These are phyloP conservation scores for Drosophila ogumai DNA, from an alignment of 1,140 invertebrate species.

Conservation along the genomic window DNA sequence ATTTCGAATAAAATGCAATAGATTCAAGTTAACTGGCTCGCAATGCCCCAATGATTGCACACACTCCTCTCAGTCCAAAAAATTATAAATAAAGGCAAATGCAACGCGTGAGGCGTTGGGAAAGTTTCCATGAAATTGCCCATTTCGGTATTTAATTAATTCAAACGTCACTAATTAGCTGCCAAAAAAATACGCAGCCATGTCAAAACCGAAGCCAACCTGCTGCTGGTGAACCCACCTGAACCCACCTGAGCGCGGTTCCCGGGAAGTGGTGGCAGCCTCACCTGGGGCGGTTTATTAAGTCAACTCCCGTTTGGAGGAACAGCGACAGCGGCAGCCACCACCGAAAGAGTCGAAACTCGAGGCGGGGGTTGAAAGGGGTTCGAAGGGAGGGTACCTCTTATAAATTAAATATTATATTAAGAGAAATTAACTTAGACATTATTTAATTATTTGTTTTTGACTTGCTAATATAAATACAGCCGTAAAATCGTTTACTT, in stretches of 20 bases:
- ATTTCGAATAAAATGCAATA: conserved; percentile 71
- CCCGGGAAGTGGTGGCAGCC: conserved; percentile 16
- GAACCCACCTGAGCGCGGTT: conserved; percentile 29
- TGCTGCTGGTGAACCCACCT: conserved; percentile 45
- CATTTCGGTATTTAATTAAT: conserved; percentile 59
- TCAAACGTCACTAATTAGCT: conserved; percentile 79
- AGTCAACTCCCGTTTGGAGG: conserved; percentile 75
- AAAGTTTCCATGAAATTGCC: conserved; percentile 62
- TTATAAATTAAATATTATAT: too few species aligned
- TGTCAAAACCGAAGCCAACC: conserved; percentile 61
- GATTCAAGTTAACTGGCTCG: conserved; percentile 45
- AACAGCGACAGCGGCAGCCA: conserved; percentile 29
- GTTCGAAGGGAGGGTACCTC: conserved; percentile 13
- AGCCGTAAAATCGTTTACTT: too few species aligned
- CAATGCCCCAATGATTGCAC: conserved; percentile 11
- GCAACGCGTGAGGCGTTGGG: conserved; percentile 37
- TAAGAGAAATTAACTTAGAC: too few species aligned
- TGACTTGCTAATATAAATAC: too few species aligned
- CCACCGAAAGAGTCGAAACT: conserved; percentile 35
- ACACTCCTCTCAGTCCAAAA: not conserved
- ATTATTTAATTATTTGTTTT: too few species aligned
- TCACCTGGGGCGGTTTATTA: conserved; percentile 75
- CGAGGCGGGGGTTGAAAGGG: not conserved
- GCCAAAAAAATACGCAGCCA: conserved; percentile 65
- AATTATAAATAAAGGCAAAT: conserved; percentile 16